Base-by-base conservation (phyloP, 37 sponge, comb jelly and placozoan species). In the Halichondria panicea region DNA sequence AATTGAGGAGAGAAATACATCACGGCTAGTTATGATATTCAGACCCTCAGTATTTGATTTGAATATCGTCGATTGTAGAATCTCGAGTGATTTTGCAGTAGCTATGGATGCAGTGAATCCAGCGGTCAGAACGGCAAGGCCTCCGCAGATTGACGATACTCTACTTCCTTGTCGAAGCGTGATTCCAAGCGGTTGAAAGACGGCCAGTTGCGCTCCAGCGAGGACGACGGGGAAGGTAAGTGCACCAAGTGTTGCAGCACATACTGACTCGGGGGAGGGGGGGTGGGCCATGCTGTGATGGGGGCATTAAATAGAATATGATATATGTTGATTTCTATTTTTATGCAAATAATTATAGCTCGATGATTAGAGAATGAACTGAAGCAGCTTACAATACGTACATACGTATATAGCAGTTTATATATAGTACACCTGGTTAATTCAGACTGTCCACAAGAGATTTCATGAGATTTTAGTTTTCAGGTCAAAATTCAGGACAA, bases 181-280 rank as follows among this genome's bases (percentile, higher is more conserved):
- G 0, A 92, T 2, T 1, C 92, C 32, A 22, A 92, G 58, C 0
- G 92, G 90, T 53, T 71, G 79, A 69, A 83, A 88, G n/a, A 91
- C 50, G 31, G 35, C 25, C 0, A 46, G 37, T 42, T 92, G 92
- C 9, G 66, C 33, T 19, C 53, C 19, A 0, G 72, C 89, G 31
- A 92, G 72, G 3, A 78, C 37, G 21, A 76, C 55, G 5, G 92
- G 92, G 37, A 92, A 92, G 31, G 85, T 54, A 4, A 71, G 62
- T 53, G 72, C 66, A 1, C 92, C 92, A 4, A 72, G n/a, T n/a
- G n/a, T n/a, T n/a, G n/a, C n/a, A n/a, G n/a, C 75, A 25, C n/a
- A n/a, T n/a, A n/a, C n/a, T n/a, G n/a, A n/a, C n/a, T n/a, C n/a
- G n/a, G n/a, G n/a, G n/a, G n/a, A n/a, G n/a, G n/a, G n/a, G n/a